Conservation (phyloP, 2,888 invertebrate genomes). For the Nephrotoma flavescens region DNA sequence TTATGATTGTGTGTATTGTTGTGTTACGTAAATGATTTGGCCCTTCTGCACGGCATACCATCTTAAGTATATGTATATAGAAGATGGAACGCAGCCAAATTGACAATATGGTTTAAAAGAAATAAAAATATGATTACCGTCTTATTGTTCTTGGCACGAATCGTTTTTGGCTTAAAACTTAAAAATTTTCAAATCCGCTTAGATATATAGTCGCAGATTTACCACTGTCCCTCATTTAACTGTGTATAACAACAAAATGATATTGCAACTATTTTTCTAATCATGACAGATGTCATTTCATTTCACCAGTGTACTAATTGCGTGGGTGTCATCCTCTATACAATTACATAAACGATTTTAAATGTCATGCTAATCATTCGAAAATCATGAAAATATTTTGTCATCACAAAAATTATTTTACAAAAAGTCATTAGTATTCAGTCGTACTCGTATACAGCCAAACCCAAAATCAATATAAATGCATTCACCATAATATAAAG, state of each 20-base stretch:
- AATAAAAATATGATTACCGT: not conserved
- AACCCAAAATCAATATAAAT: not conserved
- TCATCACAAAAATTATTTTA: not conserved
- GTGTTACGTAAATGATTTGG: not conserved
- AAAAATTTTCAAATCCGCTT: not conserved
- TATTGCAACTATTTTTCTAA: not conserved
- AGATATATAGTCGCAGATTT: not conserved
- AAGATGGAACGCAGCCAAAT: not conserved
- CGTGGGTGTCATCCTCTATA: not conserved
- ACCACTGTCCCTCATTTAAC: not conserved
- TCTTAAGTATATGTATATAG: not conserved
- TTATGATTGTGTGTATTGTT: not conserved
- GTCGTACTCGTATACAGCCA: not conserved
- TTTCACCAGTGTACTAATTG: not conserved
- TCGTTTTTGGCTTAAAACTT: not conserved
- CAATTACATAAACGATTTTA: not conserved
- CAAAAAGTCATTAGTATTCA: not conserved
- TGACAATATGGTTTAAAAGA: not conserved
- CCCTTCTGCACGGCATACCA: not conserved
- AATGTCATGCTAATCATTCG: not conserved
- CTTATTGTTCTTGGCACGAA: not conserved
- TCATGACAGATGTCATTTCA: not conserved
- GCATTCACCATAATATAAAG: not conserved
- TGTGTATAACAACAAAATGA: not conserved
- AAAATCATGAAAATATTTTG: not conserved